phyloP scores from a whole-genome alignment of 2,888 invertebrate species.

The Phlogophora meticulosa region DNA sequence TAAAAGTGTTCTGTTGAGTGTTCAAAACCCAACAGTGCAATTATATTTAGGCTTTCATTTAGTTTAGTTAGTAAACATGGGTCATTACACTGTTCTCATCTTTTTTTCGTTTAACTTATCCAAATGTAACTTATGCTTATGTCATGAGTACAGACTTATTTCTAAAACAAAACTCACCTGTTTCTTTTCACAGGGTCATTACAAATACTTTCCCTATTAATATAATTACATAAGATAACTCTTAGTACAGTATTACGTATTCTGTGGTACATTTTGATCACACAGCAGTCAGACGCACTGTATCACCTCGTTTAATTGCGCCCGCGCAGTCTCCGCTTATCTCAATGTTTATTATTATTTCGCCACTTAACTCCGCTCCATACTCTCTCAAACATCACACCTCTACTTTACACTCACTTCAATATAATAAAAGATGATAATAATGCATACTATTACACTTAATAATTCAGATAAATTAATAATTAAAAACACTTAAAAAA shows the following conservation, averaged over 20 bases:
- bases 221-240: constrained; percentile 20
- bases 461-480: constrained; percentile 46
- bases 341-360: constrained; percentile 63
- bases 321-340: constrained; percentile 55
- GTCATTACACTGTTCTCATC: no score
- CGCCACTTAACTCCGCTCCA: constrained; percentile 49
- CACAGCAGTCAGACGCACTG: constrained; percentile 15
- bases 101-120: not conserved
- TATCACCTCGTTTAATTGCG: constrained; percentile 73
- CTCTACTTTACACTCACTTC: constrained; percentile 21
- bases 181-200: constrained; percentile 11
- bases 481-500: constrained; percentile 38
- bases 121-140: no score
- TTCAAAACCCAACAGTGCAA: no score
- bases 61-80: no score
- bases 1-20: no score
- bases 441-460: constrained; percentile 32
- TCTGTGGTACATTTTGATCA: no score
- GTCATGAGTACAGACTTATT: not conserved
- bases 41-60: no score
- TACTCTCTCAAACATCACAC: constrained; percentile 6
- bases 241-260: constrained; percentile 21
- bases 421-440: constrained; percentile 40
- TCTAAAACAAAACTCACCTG: constrained; percentile 1
- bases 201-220: not conserved